Evolutionary conservation across 2,888 invertebrate genomes (phyloP).

Genomic region (Crocallis elinguaria): DNA sequence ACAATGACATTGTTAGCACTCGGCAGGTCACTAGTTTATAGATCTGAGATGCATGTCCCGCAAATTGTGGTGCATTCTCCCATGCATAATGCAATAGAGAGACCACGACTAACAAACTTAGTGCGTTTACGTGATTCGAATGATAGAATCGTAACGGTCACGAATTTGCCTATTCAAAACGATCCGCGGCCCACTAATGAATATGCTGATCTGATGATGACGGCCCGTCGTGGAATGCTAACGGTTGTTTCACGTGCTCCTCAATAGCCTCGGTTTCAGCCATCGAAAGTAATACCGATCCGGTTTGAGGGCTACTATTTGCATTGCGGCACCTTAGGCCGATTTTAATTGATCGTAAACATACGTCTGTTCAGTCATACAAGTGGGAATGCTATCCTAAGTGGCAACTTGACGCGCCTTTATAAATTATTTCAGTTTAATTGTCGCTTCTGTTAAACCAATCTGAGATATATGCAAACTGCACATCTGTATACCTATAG

Average conservation of each 20-base stretch:
- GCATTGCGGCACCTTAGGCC: conserved; percentile 46
- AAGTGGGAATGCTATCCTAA: conserved; percentile 7
- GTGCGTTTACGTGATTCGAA: conserved; percentile 61
- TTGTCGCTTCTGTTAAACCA: conserved; percentile 1
- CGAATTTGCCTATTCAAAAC: conserved; percentile 63
- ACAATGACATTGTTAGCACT: conserved; percentile 45
- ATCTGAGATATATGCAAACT: too few species aligned
- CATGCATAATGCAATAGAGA: conserved; percentile 67
- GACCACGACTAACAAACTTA: conserved; percentile 49
- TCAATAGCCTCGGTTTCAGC: conserved; percentile 22
- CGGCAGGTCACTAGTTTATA: conserved; percentile 55
- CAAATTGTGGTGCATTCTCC: conserved; percentile 52
- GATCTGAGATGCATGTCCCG: conserved; percentile 43
- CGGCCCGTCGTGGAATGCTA: conserved; percentile 72
- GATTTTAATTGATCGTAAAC: conserved; percentile 32
- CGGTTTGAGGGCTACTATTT: conserved; percentile 56
- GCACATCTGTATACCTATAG: too few species aligned
- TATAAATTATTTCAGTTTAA: conserved; percentile 6
- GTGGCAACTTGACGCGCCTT: not conserved
- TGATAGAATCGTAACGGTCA: conserved; percentile 65
- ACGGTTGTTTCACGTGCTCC: conserved; percentile 74
- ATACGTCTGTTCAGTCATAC: conserved; percentile 1
- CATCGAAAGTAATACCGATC: conserved; percentile 58
- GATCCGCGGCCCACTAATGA: conserved; percentile 57
- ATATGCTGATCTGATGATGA: conserved; percentile 76